phyloP scores from a whole-genome alignment of 1,140 invertebrate species.

The Proctacanthus coquilletti region DNA sequence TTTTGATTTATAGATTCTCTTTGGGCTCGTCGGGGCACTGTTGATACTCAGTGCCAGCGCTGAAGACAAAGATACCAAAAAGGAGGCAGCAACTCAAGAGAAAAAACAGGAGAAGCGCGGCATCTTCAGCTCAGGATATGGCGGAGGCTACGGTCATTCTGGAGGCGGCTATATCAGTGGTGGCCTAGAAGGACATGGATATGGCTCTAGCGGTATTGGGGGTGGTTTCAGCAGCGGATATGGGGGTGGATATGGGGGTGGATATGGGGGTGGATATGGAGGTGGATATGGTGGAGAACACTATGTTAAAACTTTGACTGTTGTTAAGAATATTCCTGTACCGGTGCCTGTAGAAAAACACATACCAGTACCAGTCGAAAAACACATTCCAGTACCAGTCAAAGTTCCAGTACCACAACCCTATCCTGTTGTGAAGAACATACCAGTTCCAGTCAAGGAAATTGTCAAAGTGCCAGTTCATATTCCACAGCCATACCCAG shows the following conservation, averaged over 20 bases:
- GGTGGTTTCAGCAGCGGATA: not conserved
- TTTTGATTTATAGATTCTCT: conserved; percentile 20
- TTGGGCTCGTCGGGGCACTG: conserved; percentile 37
- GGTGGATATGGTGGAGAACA: conserved; percentile 17
- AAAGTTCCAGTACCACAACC: conserved; percentile 45
- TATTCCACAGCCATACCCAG: conserved; percentile 39
- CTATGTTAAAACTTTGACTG: conserved; percentile 34
- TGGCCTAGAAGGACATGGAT: conserved; percentile 8
- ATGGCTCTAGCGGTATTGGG: not conserved
- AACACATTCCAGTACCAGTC: conserved; percentile 44
- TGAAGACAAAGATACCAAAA: conserved; percentile 33
- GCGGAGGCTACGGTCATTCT: conserved; percentile 35
- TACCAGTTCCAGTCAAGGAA: conserved; percentile 41
- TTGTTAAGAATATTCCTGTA: conserved; percentile 40
- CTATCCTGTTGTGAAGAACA: conserved; percentile 42
- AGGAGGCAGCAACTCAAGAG: conserved; percentile 29
- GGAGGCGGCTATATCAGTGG: conserved; percentile 14
- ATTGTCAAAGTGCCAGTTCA: conserved; percentile 47
- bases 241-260: conserved; percentile 6
- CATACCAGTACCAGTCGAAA: conserved; percentile 46
- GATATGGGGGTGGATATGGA: conserved; percentile 17
- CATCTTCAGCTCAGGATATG: conserved; percentile 39
- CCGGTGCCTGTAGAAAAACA: conserved; percentile 46
- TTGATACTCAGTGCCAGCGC: conserved; percentile 25
- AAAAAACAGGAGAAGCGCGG: conserved; percentile 62